Base-by-base conservation (phyloP, 1,140 invertebrate genomes). In the Achatina immaculata region DNA sequence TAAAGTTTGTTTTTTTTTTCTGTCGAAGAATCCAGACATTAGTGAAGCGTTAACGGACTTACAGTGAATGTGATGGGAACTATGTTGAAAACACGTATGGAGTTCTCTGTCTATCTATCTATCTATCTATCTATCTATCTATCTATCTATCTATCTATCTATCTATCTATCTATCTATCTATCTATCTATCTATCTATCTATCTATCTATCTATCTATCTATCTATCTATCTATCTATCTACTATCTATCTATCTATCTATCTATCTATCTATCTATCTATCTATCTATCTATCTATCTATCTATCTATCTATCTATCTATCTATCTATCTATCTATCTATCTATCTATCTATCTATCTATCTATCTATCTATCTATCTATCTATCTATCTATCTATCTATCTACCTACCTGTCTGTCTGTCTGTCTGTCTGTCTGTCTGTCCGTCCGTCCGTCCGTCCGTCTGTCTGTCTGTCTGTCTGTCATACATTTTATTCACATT, bases 61-160 rank as follows among this genome's bases (percentile, higher is more conserved):
- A n/a, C n/a, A n/a, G n/a, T n/a, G n/a, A n/a, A n/a, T n/a, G n/a
- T n/a, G n/a, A n/a, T n/a, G n/a, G n/a, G n/a, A n/a, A n/a, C n/a
- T n/a, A n/a, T n/a, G n/a, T n/a, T n/a, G n/a, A n/a, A n/a, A n/a
- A n/a, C n/a, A n/a, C n/a, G n/a, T n/a, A n/a, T n/a, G n/a, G n/a
- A n/a, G 21, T 38, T 24, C 43, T 45, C 19, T 19, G 43, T 21
- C 3, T 55, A 21, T 55, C 19, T 55, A 55, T 55, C 19, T 55
- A 24, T 16, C 1, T 2, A 40, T 42, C 7, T 2, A 72, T 43
- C 11, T 16, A 72, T 14, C 11, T 2, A 72, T 2, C 9, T 72
- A 42, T 28, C 69, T 72, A 2, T 72, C 65, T 16, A 66, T 31
- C 65, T 72, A 42, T 3, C 34, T 72, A 28, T 72, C 28, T 66